Base-by-base conservation (phyloP, 2,113 vertebrate genomes). In the Ranitomeya imitator region DNA sequence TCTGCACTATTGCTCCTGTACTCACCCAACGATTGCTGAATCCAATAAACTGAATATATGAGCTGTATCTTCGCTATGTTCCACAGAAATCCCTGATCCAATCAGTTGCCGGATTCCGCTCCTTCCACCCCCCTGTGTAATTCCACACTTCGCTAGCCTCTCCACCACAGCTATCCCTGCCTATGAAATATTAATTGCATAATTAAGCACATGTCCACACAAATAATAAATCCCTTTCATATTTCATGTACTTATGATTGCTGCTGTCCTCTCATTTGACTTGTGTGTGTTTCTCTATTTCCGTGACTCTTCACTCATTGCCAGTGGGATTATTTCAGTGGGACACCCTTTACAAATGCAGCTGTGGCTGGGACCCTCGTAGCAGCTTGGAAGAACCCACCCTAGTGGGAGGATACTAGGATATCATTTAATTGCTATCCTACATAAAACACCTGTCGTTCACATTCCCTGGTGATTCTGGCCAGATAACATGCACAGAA, bases 41-140 rank as follows among this genome's bases (percentile, higher is more conserved):
- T 37, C 69, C 37, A 73, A 73, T 16, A 37, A 73, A 31, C 69
- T 73, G 26, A 73, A 71, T 37, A 37, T 37, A 37, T 37, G 14
- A 73, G 31, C 69, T 73, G 69, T 37, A 26, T 14, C 21, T 73
- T 31, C 37, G 69, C 31, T 37, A 26, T 6, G 14, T 18, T 6
- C 37, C 37, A 45, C 18, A 74, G 31, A 74, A 74, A 74, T 74
- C 71, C 71, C 71, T 74, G 71, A 74, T 74, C 71, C 45, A 74
- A 74, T 51, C 71, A 51, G 71, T 18, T 37, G 71, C 10, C 19
- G 31, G 71, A 74, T 14, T 74, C 31, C 9, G 7, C 15, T 19
- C 26, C 71, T 74, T 31, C 26, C 19, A 16, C 67, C 31, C 26
- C 26, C 6, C 26, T 73, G 26, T 74, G 15, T 16, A 74, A 51